Conservation (phyloP, 2,113 vertebrate genomes). For the Xenotilapia leptura region DNA sequence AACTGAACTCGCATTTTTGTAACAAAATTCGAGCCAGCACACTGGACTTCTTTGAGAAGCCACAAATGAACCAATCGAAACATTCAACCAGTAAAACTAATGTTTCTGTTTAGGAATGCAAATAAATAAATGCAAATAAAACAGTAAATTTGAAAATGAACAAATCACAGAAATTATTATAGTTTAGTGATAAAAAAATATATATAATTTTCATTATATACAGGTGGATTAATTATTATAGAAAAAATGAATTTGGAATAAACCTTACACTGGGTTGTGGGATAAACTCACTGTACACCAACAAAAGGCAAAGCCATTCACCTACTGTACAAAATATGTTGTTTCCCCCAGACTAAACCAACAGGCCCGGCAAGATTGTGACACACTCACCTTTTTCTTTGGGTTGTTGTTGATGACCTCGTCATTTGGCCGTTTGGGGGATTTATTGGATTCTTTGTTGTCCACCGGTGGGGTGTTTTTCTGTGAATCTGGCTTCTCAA, state of each 20-base stretch:
- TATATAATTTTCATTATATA: not conserved
- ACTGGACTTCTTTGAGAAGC: not conserved
- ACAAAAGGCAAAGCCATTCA: accelerated
- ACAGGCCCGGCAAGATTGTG: accelerated
- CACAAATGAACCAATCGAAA: not conserved
- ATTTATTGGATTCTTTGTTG: not conserved
- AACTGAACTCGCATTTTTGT: not conserved
- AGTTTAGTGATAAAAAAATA: not conserved
- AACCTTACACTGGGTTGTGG: accelerated
- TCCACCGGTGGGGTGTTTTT: not conserved
- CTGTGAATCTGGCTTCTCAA: not conserved
- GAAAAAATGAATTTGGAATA: accelerated
- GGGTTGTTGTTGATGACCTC: not conserved
- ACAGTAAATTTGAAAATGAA: accelerated
- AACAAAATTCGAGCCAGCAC: not conserved
- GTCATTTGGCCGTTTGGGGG: constrained; percentile 45
- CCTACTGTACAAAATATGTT: not conserved
- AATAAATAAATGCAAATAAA: accelerated
- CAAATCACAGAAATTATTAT: not conserved
- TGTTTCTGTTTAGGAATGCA: not conserved
- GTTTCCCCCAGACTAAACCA: not conserved
- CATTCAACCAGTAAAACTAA: not conserved
- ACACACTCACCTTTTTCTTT: constrained; percentile 60
- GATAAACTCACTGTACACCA: accelerated
- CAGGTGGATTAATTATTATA: accelerated